phyloP scores from a whole-genome alignment of 1,140 invertebrate species.

The Branchinecta lindahli region DNA sequence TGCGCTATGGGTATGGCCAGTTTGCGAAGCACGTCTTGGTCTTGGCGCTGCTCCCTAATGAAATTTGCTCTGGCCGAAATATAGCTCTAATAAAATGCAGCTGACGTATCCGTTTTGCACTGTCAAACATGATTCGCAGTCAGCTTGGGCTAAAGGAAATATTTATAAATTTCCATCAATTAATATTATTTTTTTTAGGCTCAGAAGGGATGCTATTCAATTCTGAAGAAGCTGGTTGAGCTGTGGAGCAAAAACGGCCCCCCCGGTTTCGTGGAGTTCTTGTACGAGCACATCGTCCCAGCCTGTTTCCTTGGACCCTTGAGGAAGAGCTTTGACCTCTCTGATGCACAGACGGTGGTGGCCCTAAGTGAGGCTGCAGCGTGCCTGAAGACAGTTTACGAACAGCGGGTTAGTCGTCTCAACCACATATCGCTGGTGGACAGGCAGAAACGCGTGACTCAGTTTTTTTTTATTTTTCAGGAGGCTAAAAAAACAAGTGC shows the following conservation, averaged over 20 bases:
- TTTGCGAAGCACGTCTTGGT: too few species aligned
- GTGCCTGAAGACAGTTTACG: slow-evolving; percentile 33
- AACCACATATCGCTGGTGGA: too few species aligned
- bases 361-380: slow-evolving; percentile 34
- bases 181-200: slow-evolving; percentile 25
- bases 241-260: slow-evolving; percentile 33
- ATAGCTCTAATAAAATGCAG: too few species aligned
- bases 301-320: slow-evolving; percentile 41
- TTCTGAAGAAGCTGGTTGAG: slow-evolving; percentile 37
- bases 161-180: too few species aligned
- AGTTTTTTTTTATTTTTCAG: slow-evolving; percentile 13
- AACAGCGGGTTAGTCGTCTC: slow-evolving; percentile 31
- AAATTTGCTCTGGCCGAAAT: too few species aligned
- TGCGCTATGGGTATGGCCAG: too few species aligned
- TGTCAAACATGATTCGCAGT: too few species aligned
- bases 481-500: too few species aligned
- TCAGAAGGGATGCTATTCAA: slow-evolving; percentile 41
- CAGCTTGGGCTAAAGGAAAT: too few species aligned
- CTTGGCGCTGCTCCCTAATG: too few species aligned
- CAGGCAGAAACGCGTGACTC: too few species aligned
- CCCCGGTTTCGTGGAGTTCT: slow-evolving; percentile 36
- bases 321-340: slow-evolving; percentile 39
- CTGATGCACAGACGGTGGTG: slow-evolving; percentile 38
- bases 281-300: slow-evolving; percentile 39
- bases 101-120: too few species aligned